Evolutionary conservation across 1,140 invertebrate species (phyloP), one percentile per base, ranked within the genome.

Genomic region (Dendroctonus ponderosae): DNA sequence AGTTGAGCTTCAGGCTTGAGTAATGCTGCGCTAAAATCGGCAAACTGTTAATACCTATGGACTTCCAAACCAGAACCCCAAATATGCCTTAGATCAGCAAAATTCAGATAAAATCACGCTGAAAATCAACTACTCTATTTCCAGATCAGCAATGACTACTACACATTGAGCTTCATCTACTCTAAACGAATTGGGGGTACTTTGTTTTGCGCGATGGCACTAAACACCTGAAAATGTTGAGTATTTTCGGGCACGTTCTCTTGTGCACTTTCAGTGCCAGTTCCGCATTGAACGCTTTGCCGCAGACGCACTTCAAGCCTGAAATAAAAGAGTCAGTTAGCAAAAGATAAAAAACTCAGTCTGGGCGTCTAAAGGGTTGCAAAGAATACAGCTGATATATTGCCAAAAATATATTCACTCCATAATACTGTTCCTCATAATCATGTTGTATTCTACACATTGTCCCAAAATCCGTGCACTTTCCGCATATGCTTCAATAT

Each of bases 401-500:
- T 5, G 44, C 2, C 2, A 46, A 46, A 46, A 3, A 46, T 46
- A 2, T 26, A 26, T 26, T 26, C 26, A 26, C 26, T 26, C 26
- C 26, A n/a, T n/a, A 44, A n/a, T 44, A 44, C n/a, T 11, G 44
- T 0, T 46, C 12, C 5, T 9, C 12, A n/a, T 46, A 2, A 46
- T 9, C 12, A 12, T 39, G 1, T 11, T 3, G 14, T 26, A 7
- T 39, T 37, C 43, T 54, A 63, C 14, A 48, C 15, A 11, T 8
- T 42, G 2, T 11, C n/a, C 53, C 64, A 66, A 37, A 66, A 59
- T 42, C 66, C 52, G 53, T 73, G 71, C 9, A 71, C 66, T 54
- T 68, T 71, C 38, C 66, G 67, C 63, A 71, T 66, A 57, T 74
- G 72, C 59, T 74, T 74, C n/a, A 64, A 43, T 43, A 74, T 66